Evolutionary conservation across 1,140 invertebrate genomes (phyloP).

Genomic region (Limonius californicus): DNA sequence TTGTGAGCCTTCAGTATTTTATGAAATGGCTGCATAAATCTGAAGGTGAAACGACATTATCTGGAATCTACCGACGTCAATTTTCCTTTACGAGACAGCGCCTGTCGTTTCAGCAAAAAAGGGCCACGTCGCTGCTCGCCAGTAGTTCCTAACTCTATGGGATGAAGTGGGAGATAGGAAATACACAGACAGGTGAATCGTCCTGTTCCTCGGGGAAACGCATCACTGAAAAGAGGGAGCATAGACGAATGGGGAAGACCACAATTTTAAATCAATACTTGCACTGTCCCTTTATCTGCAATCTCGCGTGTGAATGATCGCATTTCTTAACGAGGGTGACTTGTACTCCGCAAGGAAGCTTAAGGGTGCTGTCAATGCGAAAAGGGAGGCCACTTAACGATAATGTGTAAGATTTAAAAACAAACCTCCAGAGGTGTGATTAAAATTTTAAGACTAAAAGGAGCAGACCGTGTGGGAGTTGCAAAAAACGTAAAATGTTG

Average conservation of each 20-base stretch:
- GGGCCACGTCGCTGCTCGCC: constrained; percentile 29
- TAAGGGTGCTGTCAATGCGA: too few relatives aligned
- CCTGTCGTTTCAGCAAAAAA: constrained; percentile 43
- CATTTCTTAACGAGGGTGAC: not conserved
- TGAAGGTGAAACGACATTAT: constrained; percentile 44
- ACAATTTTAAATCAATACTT: constrained; percentile 20
- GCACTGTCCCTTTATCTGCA: constrained; percentile 7
- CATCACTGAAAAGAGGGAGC: constrained; percentile 39
- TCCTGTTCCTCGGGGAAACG: constrained; percentile 38
- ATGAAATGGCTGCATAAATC: constrained; percentile 41
- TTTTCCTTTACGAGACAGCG: constrained; percentile 37
- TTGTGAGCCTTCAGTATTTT: not conserved
- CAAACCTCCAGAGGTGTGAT: too few relatives aligned
- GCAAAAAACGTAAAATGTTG: not conserved
- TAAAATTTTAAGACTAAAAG: too few relatives aligned
- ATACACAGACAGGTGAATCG: constrained; percentile 45
- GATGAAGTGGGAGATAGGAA: constrained; percentile 33
- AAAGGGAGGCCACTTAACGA: too few relatives aligned
- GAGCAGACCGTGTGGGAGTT: too few relatives aligned
- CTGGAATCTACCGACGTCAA: constrained; percentile 31
- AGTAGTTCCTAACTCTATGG: constrained; percentile 17
- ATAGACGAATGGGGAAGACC: constrained; percentile 32
- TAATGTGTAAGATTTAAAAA: too few relatives aligned
- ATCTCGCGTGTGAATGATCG: constrained; percentile 2
- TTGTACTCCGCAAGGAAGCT: too few relatives aligned